Percentiles rank a stretch among this genome's conserved stretches.
These are phyloP conservation scores for Stramonita haemastoma DNA, from an alignment of 2,888 invertebrate species.

Conservation along the genomic window DNA sequence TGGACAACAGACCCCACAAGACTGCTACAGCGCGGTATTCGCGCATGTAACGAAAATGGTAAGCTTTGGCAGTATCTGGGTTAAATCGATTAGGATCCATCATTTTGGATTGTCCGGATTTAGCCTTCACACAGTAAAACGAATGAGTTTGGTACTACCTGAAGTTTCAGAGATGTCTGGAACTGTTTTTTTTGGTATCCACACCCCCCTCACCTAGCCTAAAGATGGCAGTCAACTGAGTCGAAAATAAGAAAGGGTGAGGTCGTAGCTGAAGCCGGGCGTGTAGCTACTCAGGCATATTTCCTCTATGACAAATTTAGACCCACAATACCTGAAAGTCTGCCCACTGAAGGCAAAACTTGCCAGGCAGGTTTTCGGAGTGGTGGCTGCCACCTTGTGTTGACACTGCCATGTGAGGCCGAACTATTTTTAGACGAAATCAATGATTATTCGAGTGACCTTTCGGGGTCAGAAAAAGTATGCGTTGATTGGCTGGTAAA, in stretches of 20 bases:
- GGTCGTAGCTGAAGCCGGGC: slow-evolving; percentile 32
- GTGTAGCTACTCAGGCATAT: slow-evolving; percentile 31
- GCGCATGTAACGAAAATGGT: slow-evolving; percentile 76
- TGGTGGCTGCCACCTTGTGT: slow-evolving; percentile 1
- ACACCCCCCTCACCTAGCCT: neutral
- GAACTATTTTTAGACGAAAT: neutral
- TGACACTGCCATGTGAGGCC: slow-evolving; percentile 4
- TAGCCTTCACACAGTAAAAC: slow-evolving; percentile 2
- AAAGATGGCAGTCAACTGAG: neutral
- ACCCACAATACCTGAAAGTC: slow-evolving; percentile 37
- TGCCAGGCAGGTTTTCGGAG: slow-evolving; percentile 44
- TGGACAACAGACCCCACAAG: slow-evolving; percentile 97
- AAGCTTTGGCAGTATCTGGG: slow-evolving; percentile 67
- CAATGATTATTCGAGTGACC: slow-evolving; percentile 25
- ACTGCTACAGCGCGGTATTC: slow-evolving; percentile 90
- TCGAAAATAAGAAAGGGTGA: slow-evolving; percentile 34
- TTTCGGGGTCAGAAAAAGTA: neutral
- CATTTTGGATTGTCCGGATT: neutral
- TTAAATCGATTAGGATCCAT: slow-evolving; percentile 64
- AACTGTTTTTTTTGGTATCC: neutral
- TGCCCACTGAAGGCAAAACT: slow-evolving; percentile 38
- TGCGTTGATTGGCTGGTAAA: neutral
- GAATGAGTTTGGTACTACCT: neutral
- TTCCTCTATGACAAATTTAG: slow-evolving; percentile 44
- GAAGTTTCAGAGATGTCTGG: neutral